These are phyloP conservation scores for Dolichomitus sp. DNA, from an alignment of 2,888 invertebrate species.

Conservation along the genomic window DNA sequence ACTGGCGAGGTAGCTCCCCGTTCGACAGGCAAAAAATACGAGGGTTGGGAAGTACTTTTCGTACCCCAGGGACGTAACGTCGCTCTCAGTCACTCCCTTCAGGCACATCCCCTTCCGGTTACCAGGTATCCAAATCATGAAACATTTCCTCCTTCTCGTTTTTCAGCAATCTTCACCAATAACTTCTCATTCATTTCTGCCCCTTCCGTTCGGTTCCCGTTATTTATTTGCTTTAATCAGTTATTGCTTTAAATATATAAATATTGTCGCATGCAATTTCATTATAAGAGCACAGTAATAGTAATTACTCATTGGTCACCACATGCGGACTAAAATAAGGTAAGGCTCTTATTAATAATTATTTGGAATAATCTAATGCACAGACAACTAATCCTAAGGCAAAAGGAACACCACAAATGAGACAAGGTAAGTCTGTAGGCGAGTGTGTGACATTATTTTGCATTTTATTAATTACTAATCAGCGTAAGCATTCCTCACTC, in stretches of 20 bases:
- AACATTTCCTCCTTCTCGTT: slow-evolving; percentile 34
- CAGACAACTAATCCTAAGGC: background rate
- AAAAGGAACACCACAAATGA: background rate
- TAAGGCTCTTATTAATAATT: slow-evolving; percentile 30
- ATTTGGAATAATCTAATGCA: background rate
- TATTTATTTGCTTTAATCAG: slow-evolving; percentile 39
- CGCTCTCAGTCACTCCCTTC: slow-evolving; percentile 91
- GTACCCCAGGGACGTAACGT: slow-evolving; percentile 81
- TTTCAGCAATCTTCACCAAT: slow-evolving; percentile 7
- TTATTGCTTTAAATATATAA: slow-evolving; percentile 3
- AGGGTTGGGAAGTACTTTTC: slow-evolving; percentile 87
- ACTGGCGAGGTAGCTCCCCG: slow-evolving; percentile 90
- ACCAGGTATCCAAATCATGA: slow-evolving; percentile 89
- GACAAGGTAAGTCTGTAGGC: slow-evolving; percentile 34
- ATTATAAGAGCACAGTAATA: slow-evolving; percentile 35
- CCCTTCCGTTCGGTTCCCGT: slow-evolving; percentile 2
- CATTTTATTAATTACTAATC: slow-evolving; percentile 22
- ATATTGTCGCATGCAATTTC: slow-evolving; percentile 45
- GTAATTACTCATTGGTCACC: background rate
- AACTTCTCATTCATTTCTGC: slow-evolving; percentile 22
- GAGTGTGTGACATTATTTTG: slow-evolving; percentile 28
- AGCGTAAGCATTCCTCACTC: background rate
- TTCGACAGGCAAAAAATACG: slow-evolving; percentile 86
- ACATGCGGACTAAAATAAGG: slow-evolving; percentile 13
- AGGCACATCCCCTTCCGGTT: slow-evolving; percentile 91